phyloP scores from a whole-genome alignment of 2,888 invertebrate genomes.

The Gymnocheta viridis region DNA sequence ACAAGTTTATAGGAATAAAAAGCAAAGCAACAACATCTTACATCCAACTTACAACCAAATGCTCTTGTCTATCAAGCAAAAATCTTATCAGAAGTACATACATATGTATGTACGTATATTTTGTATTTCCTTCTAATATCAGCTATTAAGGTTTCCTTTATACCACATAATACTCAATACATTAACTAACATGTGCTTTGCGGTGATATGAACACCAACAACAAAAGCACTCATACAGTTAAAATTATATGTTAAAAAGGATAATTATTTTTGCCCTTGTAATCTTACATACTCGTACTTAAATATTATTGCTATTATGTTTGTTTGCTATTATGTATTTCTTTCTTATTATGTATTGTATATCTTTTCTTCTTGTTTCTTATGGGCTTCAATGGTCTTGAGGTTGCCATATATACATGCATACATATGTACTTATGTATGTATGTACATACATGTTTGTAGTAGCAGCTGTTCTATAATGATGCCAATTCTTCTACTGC shows the following conservation, averaged over 20 bases:
- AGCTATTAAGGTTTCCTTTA: conserved; percentile 39
- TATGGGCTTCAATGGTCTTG: neutral
- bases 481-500: neutral
- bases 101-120: neutral
- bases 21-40: neutral
- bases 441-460: too few species aligned
- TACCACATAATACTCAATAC: conserved; percentile 39
- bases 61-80: neutral
- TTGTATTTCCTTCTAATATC: neutral
- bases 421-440: too few species aligned
- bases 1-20: conserved; percentile 7
- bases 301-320: conserved; percentile 24
- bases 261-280: conserved; percentile 40
- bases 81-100: neutral
- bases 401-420: conserved; percentile 7
- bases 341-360: too few species aligned
- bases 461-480: neutral
- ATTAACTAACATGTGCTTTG: conserved; percentile 62
- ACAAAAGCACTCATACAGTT: neutral
- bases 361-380: conserved; percentile 14
- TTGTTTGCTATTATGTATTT: conserved; percentile 38
- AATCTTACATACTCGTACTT: neutral
- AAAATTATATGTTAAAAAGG: neutral
- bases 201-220: conserved; percentile 49
- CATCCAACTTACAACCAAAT: conserved; percentile 16